Evolutionary conservation across 2,113 vertebrate genomes (phyloP), one percentile per base, ranked within the genome.

Genomic region (Carlito syrichta): DNA sequence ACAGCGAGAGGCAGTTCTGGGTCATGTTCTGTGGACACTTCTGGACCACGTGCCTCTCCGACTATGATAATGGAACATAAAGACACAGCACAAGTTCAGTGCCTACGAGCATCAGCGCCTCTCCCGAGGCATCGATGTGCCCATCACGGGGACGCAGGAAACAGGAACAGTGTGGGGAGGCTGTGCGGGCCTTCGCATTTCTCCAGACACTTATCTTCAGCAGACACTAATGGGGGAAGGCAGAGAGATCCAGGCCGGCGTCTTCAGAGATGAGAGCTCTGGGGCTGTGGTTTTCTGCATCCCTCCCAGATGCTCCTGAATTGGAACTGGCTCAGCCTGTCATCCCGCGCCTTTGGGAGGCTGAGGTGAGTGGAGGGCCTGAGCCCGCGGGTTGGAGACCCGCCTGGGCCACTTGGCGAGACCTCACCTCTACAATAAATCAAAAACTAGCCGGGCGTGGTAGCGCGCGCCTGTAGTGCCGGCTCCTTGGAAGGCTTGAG

Each of bases 91-190:
- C 17, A 35, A 27, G 9, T 3, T 48, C 85, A 5, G 54, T 1
- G 23, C 58, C 60, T 16, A 16, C 10, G 32, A 23, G 16, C 38
- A 0, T 1, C 2, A 1, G 1, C 11, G 9, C 43, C 69, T 43
- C 20, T 63, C 38, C n/a, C 0, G 0, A 13, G 79, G 48, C 79
- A 1, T 27, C 81, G 6, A 0, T 0, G 13, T 0, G 40, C 30
- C 23, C 63, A 0, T 35, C 19, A 2, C 1, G 6, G 74, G 83
- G 12, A 20, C 1, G 4, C 0, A 3, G 54, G 74, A 40, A 25
- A 30, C 38, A 43, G 73, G 14, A 50, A 12, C 30, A 1, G 27
- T 4, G 25, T 27, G 12, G 27, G 45, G 76, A 63, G 17, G 7
- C 23, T 0, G 13, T 3, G 12, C 69, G 48, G 73, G 48, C 73